A percentile compares a stretch with the other conserved stretches of the same genome.
Conservation (phyloP, 1,140 invertebrate species). For the Brachionus paranguensis region DNA sequence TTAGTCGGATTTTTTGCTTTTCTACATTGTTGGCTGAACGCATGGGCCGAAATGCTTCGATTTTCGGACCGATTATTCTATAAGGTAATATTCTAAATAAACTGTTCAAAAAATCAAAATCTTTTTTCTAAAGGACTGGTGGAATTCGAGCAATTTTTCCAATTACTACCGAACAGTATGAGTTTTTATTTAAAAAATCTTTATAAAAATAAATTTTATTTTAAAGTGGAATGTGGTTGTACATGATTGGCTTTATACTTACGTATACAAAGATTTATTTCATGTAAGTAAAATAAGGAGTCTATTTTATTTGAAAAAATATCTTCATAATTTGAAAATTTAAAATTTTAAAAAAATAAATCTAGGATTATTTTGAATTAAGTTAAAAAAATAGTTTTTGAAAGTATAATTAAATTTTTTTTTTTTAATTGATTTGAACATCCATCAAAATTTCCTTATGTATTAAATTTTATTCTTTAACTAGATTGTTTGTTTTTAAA, state of each 20-base stretch:
- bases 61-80: conserved; percentile 70
- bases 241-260: conserved; percentile 85
- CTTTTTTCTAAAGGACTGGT: conserved; percentile 73
- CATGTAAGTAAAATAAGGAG: conserved; percentile 52
- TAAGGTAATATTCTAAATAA: conserved; percentile 46
- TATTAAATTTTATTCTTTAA: no score
- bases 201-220: not conserved
- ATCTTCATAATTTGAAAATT: not conserved
- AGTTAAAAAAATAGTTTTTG: no score
- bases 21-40: conserved; percentile 80
- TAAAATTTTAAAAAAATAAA: not conserved
- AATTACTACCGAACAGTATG: conserved; percentile 64
- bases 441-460: no score
- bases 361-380: no score
- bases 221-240: conserved; percentile 88
- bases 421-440: no score
- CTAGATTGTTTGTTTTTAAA: no score
- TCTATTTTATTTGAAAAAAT: no score
- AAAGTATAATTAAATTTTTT: no score
- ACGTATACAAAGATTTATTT: conserved; percentile 79
- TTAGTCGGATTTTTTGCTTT: conserved; percentile 74
- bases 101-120: not conserved
- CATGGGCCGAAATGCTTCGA: conserved; percentile 73
- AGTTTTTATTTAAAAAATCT: not conserved
- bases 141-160: conserved; percentile 75